Percentiles rank a stretch among this genome's conserved stretches.
Conservation (phyloP, 2,113 vertebrate genomes). For the Crotophaga sulcirostris region DNA sequence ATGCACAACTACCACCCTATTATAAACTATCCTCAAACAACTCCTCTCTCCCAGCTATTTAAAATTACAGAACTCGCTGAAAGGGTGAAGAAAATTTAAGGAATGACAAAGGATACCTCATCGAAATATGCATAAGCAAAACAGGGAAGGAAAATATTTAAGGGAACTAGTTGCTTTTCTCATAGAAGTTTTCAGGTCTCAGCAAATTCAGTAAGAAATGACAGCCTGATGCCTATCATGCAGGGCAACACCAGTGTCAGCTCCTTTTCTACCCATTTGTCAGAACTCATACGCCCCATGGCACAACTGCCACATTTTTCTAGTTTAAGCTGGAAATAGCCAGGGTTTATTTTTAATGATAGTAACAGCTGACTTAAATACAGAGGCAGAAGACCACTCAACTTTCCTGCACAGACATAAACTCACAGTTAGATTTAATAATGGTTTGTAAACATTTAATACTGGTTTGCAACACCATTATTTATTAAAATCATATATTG, state of each 20-base stretch:
- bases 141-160: neutral
- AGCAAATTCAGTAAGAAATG: neutral
- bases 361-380: constrained; percentile 5
- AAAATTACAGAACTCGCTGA: neutral
- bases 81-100: neutral
- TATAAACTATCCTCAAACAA: neutral
- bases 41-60: neutral
- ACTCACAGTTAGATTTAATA: neutral
- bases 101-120: neutral
- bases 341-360: neutral
- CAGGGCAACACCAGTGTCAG: neutral
- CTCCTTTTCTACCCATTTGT: neutral
- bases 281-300: neutral
- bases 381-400: neutral
- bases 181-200: neutral
- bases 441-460: neutral
- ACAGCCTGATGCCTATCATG: neutral
- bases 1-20: neutral
- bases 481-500: neutral
- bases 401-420: neutral
- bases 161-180: neutral
- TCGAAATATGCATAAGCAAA: neutral
- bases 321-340: neutral
- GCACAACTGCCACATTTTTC: neutral
- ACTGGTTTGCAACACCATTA: neutral